Conservation (phyloP, 2,888 invertebrate species). For the Ormyrus rosae region DNA sequence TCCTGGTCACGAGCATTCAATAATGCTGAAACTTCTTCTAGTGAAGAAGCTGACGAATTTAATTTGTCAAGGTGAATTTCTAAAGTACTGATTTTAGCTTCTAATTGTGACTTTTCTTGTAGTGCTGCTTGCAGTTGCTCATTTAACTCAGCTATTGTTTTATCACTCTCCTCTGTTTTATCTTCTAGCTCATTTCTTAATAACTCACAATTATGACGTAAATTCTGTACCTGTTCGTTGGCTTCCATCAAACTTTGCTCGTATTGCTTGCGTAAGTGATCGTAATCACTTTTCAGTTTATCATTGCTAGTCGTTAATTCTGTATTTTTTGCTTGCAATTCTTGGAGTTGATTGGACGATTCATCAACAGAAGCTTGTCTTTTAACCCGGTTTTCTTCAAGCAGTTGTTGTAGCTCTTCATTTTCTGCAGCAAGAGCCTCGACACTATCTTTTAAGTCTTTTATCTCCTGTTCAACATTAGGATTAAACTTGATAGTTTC, state of each 20-base stretch:
- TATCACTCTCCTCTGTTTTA: slow-evolving; percentile 61
- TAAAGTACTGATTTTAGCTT: slow-evolving; percentile 72
- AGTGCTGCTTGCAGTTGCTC: slow-evolving; percentile 54
- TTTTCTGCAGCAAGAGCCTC: slow-evolving; percentile 81
- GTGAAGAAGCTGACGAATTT: slow-evolving; percentile 56
- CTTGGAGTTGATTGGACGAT: not conserved
- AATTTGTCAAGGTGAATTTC: slow-evolving; percentile 73
- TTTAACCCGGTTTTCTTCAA: slow-evolving; percentile 78
- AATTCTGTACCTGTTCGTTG: slow-evolving; percentile 64
- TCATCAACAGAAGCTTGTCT: slow-evolving; percentile 61
- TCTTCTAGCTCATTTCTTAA: slow-evolving; percentile 62
- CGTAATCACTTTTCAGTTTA: slow-evolving; percentile 64
- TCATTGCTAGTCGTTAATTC: slow-evolving; percentile 60
- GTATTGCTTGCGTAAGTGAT: slow-evolving; percentile 63
- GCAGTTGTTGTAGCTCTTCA: slow-evolving; percentile 79
- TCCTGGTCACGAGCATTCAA: slow-evolving; percentile 69
- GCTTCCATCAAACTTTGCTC: slow-evolving; percentile 67
- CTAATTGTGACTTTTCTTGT: slow-evolving; percentile 68
- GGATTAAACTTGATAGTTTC: not conserved
- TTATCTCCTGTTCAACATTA: slow-evolving; percentile 72
- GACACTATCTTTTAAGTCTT: slow-evolving; percentile 78
- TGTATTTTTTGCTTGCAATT: slow-evolving; percentile 60
- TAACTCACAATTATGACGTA: slow-evolving; percentile 63
- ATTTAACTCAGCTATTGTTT: slow-evolving; percentile 52
- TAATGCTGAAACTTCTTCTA: slow-evolving; percentile 67